Conservation (phyloP, 2,888 invertebrate species). For the Plutella xylostella region DNA sequence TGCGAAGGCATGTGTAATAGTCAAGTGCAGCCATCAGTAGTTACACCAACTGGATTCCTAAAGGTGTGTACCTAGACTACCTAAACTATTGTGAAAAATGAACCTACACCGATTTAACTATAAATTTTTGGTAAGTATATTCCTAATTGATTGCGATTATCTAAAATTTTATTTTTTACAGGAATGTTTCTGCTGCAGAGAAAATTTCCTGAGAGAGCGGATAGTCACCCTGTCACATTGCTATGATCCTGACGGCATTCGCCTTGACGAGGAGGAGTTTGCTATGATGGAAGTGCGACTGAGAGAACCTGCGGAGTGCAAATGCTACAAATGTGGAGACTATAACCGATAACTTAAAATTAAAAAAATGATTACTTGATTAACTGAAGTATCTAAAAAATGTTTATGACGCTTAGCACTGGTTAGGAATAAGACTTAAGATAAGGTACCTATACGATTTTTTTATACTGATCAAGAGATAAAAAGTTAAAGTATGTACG, state of each 20-base stretch:
- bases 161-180: slow-evolving; percentile 34
- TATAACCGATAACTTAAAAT: slow-evolving; percentile 73
- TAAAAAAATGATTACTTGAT: too few relatives aligned
- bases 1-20: slow-evolving; percentile 94
- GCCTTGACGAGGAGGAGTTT: slow-evolving; percentile 76
- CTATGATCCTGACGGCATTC: slow-evolving; percentile 88
- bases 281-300: slow-evolving; percentile 85
- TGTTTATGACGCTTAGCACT: too few relatives aligned
- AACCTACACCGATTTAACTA: too few relatives aligned
- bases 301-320: slow-evolving; percentile 89
- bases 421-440: too few relatives aligned
- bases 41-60: slow-evolving; percentile 88
- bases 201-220: slow-evolving; percentile 86
- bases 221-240: slow-evolving; percentile 85
- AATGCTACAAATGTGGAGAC: slow-evolving; percentile 91
- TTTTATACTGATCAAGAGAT: neutral
- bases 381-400: too few relatives aligned
- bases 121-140: neutral
- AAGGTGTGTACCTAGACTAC: slow-evolving; percentile 75
- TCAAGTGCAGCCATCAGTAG: slow-evolving; percentile 91
- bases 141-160: neutral
- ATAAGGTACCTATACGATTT: too few relatives aligned
- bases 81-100: too few relatives aligned
- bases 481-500: neutral
- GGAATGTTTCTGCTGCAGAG: slow-evolving; percentile 94